Percentiles rank a stretch among this genome's conserved stretches.
phyloP scores from a whole-genome alignment of 2,888 invertebrate species.

The Eupithecia inturbata region DNA sequence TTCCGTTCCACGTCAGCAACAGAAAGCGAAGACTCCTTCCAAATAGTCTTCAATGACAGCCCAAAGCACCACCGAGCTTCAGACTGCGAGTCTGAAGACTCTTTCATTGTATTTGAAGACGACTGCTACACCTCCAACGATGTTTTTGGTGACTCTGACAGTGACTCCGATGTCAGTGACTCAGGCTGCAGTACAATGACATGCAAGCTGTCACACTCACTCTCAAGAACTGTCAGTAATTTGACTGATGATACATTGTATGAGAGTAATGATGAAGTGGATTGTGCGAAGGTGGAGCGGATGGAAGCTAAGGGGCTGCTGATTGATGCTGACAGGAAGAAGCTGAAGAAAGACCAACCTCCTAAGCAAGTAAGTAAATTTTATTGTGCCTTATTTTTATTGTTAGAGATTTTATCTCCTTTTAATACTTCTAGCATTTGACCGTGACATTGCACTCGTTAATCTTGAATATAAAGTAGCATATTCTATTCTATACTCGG shows the following conservation, averaged over 20 bases:
- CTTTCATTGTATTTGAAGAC: conserved; percentile 82
- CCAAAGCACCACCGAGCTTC: conserved; percentile 61
- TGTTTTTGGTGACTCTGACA: conserved; percentile 62
- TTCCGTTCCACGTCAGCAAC: conserved; percentile 63
- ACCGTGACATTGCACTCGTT: no score
- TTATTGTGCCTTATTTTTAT: not conserved
- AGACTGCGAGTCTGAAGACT: conserved; percentile 85
- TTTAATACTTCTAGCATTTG: not conserved
- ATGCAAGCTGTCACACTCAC: conserved; percentile 53
- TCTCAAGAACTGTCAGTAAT: conserved; percentile 71
- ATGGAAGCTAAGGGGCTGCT: conserved; percentile 56
- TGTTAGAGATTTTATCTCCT: not conserved
- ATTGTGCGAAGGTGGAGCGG: conserved; percentile 54
- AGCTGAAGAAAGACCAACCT: conserved; percentile 56
- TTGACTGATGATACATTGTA: conserved; percentile 73
- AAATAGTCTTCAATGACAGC: conserved; percentile 74
- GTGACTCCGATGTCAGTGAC: conserved; percentile 56
- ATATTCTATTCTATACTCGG: no score
- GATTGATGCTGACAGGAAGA: conserved; percentile 60
- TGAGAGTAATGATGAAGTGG: conserved; percentile 69
- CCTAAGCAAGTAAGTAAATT: conserved; percentile 65
- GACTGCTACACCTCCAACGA: conserved; percentile 75
- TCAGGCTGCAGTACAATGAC: conserved; percentile 58
- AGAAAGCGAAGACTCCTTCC: conserved; percentile 75
- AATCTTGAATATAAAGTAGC: no score